A percentile compares a stretch with the other conserved stretches of the same genome.
phyloP scores from a whole-genome alignment of 2,888 invertebrate genomes.

The Eupithecia abbreviata region DNA sequence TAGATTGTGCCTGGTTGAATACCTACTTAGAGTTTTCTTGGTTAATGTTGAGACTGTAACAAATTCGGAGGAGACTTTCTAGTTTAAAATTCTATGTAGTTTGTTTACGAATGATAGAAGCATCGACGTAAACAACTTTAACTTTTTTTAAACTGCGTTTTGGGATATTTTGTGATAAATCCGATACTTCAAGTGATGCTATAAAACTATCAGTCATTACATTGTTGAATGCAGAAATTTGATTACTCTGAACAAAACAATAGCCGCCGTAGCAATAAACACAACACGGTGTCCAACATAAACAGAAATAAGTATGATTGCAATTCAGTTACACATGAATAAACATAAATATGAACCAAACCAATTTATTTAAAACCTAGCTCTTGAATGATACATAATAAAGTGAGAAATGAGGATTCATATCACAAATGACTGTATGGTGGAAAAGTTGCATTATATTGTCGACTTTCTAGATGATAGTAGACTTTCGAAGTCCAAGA shows the following conservation, averaged over 20 bases:
- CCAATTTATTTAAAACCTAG: background rate
- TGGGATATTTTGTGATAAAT: background rate
- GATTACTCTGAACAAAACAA: background rate
- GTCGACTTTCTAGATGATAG: too few relatives aligned
- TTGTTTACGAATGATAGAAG: background rate
- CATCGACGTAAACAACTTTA: too few relatives aligned
- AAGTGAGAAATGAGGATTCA: too few relatives aligned
- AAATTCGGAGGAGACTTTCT: background rate
- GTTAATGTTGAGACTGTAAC: background rate
- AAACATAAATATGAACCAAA: background rate
- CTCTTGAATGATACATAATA: background rate
- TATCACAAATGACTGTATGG: too few relatives aligned
- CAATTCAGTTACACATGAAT: background rate
- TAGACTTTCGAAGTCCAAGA: too few relatives aligned
- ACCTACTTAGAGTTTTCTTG: constrained; percentile 17
- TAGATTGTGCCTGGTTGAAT: constrained; percentile 12
- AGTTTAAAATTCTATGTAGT: background rate
- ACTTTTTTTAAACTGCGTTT: too few relatives aligned
- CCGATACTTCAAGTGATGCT: background rate
- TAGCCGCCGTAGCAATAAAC: background rate
- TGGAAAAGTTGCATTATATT: too few relatives aligned
- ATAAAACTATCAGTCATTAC: background rate
- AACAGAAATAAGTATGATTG: background rate
- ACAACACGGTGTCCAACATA: background rate
- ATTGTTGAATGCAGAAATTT: background rate